Base-by-base conservation (phyloP, 2,888 invertebrate genomes). In the Aleiodes alternator region DNA sequence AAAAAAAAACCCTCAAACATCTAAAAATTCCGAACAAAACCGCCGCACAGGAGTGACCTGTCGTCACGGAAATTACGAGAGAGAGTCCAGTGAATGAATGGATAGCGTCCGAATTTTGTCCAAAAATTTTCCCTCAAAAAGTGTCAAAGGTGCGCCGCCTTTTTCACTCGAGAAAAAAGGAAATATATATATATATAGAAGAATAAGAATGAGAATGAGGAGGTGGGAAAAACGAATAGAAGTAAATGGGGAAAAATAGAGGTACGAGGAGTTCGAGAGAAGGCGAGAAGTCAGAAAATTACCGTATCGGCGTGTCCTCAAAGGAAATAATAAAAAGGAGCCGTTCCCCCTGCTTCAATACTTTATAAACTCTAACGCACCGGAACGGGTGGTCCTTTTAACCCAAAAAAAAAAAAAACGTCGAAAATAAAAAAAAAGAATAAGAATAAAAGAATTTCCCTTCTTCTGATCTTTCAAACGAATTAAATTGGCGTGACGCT, bases 301-400 rank as follows among this genome's bases (percentile, higher is more conserved):
- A 82, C 82, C 82, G 85, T 85, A 84, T 84, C 85, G 85, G 80
- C 72, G 9, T 43, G 55, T 38, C 75, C 74, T 75, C 76, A 79
- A 76, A 71, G 64, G 69, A 66, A 77, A 80, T 70, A 73, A 77
- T 59, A 79, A 76, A 78, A 73, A 76, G 75, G 50, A 72, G 78
- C 77, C 43, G 6, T 29, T 29, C 51, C 29, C 68, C 23, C 68
- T n/a, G 31, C 31, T 16, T 23, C 50, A 68, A 51, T 14, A 50
- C 66, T 23, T 50, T 66, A 68, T 51, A 68, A 51, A 68, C 51
- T 29, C 51, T 68, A 68, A 68, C 23, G 29, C 68, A 68, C 68
- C 51, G 68, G 29, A 68, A 68, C 61, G 68, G 51, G 68, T 68
- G 68, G 68, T 68, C 68, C 31, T 50, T 68, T 51, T 50, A 23